Conservation (phyloP, 2,888 invertebrate genomes). For the Sminthurinus aureus region DNA sequence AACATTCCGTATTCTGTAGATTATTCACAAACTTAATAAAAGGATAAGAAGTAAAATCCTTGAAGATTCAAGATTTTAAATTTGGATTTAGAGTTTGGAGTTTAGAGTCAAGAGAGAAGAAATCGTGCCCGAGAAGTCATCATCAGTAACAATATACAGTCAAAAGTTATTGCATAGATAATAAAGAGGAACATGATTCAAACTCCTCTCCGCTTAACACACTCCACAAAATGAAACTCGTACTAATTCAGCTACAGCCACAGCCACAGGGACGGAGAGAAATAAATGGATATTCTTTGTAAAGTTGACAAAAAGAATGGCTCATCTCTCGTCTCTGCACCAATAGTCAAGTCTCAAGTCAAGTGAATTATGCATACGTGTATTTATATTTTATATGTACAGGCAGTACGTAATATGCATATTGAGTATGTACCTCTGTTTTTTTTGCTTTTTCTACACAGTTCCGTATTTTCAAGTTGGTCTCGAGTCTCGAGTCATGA, state of each 20-base stretch:
- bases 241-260: constrained; percentile 26
- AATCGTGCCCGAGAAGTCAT: constrained; percentile 34
- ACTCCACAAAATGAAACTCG: background rate
- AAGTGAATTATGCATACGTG: background rate
- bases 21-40: too few relatives aligned
- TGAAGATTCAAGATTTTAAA: background rate
- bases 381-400: background rate
- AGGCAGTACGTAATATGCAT: background rate
- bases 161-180: constrained; percentile 14
- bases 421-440: background rate
- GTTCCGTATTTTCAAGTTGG: background rate
- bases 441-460: background rate
- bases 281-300: constrained; percentile 42
- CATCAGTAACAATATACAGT: constrained; percentile 28
- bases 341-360: background rate
- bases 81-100: background rate
- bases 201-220: background rate
- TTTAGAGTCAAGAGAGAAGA: constrained; percentile 21
- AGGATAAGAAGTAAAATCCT: background rate
- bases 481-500: too few relatives aligned
- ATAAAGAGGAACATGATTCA: background rate
- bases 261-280: constrained; percentile 28
- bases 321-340: background rate
- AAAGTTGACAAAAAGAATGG: constrained; percentile 48
- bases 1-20: too few relatives aligned